Conservation (phyloP, 1,140 invertebrate species). For the Leptoteleia sp. region DNA sequence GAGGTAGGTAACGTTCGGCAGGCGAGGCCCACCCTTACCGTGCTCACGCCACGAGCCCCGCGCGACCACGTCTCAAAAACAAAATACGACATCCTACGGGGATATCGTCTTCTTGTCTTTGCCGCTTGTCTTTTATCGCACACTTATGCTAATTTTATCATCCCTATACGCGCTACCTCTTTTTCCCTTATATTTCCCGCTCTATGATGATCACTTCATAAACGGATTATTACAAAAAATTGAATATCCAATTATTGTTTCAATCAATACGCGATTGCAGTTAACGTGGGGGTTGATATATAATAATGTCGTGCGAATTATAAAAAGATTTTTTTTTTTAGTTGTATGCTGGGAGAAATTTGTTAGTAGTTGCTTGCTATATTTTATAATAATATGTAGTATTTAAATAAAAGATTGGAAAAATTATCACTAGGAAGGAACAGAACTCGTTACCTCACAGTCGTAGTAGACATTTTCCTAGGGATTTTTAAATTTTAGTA, state of each 20-base stretch:
- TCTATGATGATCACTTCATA: constrained; percentile 47
- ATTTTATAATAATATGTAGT: too few relatives aligned
- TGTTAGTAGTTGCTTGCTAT: too few relatives aligned
- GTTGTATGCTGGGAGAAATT: too few relatives aligned
- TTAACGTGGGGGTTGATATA: too few relatives aligned
- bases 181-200: constrained; percentile 36
- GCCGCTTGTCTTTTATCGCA: constrained; percentile 68
- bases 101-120: constrained; percentile 68
- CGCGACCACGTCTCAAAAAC: constrained; percentile 59
- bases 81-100: constrained; percentile 67
- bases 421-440: too few relatives aligned
- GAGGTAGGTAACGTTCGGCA: constrained; percentile 59
- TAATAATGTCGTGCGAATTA: too few relatives aligned
- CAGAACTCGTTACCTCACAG: too few relatives aligned
- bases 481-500: too few relatives aligned
- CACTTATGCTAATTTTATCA: constrained; percentile 70
- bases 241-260: constrained; percentile 16
- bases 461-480: too few relatives aligned
- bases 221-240: constrained; percentile 44
- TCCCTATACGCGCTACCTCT: constrained; percentile 5
- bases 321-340: too few relatives aligned
- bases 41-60: constrained; percentile 66
- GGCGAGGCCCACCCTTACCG: constrained; percentile 64
- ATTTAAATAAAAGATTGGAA: too few relatives aligned
- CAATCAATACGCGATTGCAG: constrained; percentile 11